Conservation (phyloP, 2,113 vertebrate species). For the Oreochromis niloticus region DNA sequence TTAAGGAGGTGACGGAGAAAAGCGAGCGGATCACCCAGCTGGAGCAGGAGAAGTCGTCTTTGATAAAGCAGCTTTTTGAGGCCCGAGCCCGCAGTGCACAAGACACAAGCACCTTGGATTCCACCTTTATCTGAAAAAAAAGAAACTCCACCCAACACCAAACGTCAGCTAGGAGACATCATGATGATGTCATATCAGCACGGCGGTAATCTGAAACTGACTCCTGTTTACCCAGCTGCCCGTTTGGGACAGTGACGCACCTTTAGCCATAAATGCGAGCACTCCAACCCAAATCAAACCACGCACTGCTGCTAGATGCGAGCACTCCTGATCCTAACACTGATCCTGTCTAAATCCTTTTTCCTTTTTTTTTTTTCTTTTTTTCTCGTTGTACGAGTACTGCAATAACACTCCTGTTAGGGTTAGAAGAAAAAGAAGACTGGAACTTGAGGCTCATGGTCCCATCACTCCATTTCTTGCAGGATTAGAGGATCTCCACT, state of each 20-base stretch:
- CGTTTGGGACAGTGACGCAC: slow-evolving; percentile 27
- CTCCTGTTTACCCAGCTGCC: slow-evolving; percentile 30
- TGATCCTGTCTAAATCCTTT: background rate
- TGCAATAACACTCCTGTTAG: background rate
- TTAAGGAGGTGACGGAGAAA: slow-evolving; percentile 88
- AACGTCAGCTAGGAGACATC: background rate
- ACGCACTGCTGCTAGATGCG: slow-evolving; percentile 3
- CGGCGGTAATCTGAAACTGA: background rate
- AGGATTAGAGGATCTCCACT: background rate
- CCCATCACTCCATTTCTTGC: background rate
- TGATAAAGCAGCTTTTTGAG: slow-evolving; percentile 97
- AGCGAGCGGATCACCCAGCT: slow-evolving; percentile 90
- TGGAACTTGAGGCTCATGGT: background rate
- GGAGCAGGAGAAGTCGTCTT: slow-evolving; percentile 91
- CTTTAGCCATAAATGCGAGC: slow-evolving; percentile 26
- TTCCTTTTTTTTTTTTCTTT: background rate
- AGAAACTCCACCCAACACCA: background rate
- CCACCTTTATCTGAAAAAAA: slow-evolving; percentile 83
- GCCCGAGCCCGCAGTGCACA: slow-evolving; percentile 77
- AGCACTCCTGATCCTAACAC: background rate
- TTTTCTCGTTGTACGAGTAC: background rate
- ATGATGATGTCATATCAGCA: background rate
- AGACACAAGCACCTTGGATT: slow-evolving; percentile 83
- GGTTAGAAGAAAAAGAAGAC: background rate
- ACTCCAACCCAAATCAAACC: slow-evolving; percentile 13